Base-by-base conservation (phyloP, 1,140 invertebrate genomes). In the Rhagoletis pomonella region DNA sequence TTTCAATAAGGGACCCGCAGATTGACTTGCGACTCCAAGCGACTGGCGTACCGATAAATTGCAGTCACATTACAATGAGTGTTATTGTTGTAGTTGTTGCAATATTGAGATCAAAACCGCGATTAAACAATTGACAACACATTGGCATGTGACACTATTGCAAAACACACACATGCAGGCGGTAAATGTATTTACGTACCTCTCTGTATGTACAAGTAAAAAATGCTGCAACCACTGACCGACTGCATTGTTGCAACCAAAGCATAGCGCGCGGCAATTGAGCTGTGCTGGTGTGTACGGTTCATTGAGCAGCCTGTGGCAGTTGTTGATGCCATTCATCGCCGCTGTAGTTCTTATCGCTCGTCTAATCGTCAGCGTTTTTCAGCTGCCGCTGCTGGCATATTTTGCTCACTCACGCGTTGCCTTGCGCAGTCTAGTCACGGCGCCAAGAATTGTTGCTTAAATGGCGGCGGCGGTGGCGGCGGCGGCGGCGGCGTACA, bases 71-170 rank as follows among this genome's bases (percentile, higher is more conserved):
- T 81, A n/a, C n/a, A 10, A 7, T 42, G 17, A 55, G 19, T n/a
- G 73, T 77, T 55, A 42, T 55, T 73, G 12, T 7, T 73, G 39
- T 69, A 39, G 65, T 47, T 19, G 6, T 81, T 55, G 73, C 73
- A 81, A 55, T 81, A 55, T 81, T 81, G 6, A 58, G 73, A 81
- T 81, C 73, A 81, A 81, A 81, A 55, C 73, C 73, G 73, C 47
- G 73, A 81, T 81, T 81, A 81, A 58, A 17, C 73, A 81, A 81
- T 81, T 81, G 73, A 81, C 73, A 81, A 17, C 73, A 81, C 5
- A 55, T 81, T 81, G 73, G 73, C 73, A 55, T 81, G 29, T 81
- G 73, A 81, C 50, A 81, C 44, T 42, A 81, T 5, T 3, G 19
- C 50, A 50, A 14, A 29, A 29, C 50, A 55, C 73, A 58, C 1